Evolutionary conservation across 1,140 invertebrate species (phyloP), one percentile per base, ranked within the genome.

Genomic region (Proales similis): DNA sequence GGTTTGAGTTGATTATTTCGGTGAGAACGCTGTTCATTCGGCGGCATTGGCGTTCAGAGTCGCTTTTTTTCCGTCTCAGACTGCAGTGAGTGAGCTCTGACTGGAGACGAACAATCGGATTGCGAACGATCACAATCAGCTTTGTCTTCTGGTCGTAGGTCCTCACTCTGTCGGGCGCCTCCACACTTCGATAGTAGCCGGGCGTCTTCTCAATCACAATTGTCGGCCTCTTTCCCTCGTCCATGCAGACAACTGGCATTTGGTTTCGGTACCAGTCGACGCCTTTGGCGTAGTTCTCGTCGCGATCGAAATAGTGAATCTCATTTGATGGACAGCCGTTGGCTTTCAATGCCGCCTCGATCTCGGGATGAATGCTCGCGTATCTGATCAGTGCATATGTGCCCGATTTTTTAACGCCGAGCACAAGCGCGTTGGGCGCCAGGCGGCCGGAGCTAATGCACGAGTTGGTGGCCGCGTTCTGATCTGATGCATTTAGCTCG

Each of bases 51-150:
- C 20, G 39, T 3, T 57, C 22, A 4, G 45, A 12, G 6, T 29
- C 24, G 4, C 22, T 22, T 26, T 26, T 57, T 46, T 61, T 61
- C 26, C 47, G 57, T 20, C 57, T 45, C 24, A 46, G 39, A 17
- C 47, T n/a, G 38, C 39, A 45, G 36, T 92, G 90, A 0, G 88
- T 85, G 67, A 91, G 92, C 74, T 93, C 90, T 14, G 88, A 92
- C 27, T 94, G 86, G n/a, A 90, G 87, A 51, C 90, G 77, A 0
- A 86, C 91, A 9, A 94, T 88, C 0, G 90, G 90, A 75, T 95
- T 88, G 11, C 90, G 77, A 0, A 94, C 87, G 5, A 95, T 90
- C 3, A 91, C 81, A 20, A 95, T 78, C 5, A 95, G 75, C 72
- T 87, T 90, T 27, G 86, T 85, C 4, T 82, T 78, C 4, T 84